Evolutionary conservation across 2,797 vertebrate genomes (phyloP).

Genomic region (Anabacerthia variegaticeps): DNA sequence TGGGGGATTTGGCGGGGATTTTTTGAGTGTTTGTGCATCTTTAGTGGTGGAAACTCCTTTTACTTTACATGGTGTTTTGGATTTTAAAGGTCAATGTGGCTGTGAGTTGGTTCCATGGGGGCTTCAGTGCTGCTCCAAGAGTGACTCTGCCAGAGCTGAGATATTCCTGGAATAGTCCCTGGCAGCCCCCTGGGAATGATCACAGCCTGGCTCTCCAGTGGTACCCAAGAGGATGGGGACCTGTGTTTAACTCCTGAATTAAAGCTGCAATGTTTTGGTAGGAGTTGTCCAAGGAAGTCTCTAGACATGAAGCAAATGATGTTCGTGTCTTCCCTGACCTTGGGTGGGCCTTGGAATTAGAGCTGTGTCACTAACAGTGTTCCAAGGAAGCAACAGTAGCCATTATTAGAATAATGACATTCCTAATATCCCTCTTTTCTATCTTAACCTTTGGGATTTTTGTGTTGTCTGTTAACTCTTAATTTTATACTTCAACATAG

Average conservation of each 20-base stretch:
- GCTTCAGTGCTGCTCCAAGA: background rate
- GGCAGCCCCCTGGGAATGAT: background rate
- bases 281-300: background rate
- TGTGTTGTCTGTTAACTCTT: background rate
- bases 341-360: background rate
- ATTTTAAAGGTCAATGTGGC: background rate
- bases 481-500: background rate
- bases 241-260: background rate
- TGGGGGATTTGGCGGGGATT: fast-evolving
- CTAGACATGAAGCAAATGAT: background rate
- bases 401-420: background rate
- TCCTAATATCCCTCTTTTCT: background rate
- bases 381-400: background rate
- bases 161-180: background rate
- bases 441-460: background rate
- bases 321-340: background rate
- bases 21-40: background rate
- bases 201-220: background rate
- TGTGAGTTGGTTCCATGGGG: background rate
- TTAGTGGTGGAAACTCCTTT: background rate
- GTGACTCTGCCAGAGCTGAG: background rate
- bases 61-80: background rate
- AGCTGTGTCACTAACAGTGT: fast-evolving
- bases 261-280: background rate
- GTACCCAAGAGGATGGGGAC: background rate